Base-by-base conservation (phyloP, 2,888 invertebrate genomes). In the Chrysomela aeneicollis region DNA sequence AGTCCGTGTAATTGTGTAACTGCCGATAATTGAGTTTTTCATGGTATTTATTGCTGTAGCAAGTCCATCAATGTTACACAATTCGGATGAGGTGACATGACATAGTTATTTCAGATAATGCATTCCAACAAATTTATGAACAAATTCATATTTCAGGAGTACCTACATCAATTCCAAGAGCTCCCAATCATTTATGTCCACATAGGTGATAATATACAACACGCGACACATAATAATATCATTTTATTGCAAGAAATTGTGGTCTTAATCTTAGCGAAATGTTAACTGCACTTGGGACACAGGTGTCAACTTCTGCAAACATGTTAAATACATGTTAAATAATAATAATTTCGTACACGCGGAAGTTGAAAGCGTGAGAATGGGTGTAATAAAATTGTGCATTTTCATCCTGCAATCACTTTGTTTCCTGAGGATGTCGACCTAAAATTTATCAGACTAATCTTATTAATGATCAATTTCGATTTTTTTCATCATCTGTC, bases 291-390 rank as follows among this genome's bases (percentile, higher is more conserved):
- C 66, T 59, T n/a, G 59, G 54, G 62, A 68, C 62, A 68, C 70
- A 68, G 68, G 70, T 71, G 71, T 70, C 71, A 72, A 71, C 66
- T 64, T 61, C 59, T 66, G 53, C 65, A 51, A 53, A 46, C 57
- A 55, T 55, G 66, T 57, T 67, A 61, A 66, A 69, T 63, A 46
- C 57, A 55, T 55, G 66, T 57, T 67, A 61, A 66, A 69, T 63
- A 60, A 61, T 68, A 70, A 66, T 70, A 70, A 70, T 70, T 70
- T 70, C 51, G 70, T 63, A 37, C 67, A 63, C 59, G 62, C 66
- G 70, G 70, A 70, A 70, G 68, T 63, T 59, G 60, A 62, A 35
- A 73, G 68, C 73, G 73, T 73, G 73, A 71, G 73, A 73, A 71
- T 73, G 68, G 67, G 63, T 59, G 69, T 66, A 72, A 72, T 72